Evolutionary conservation across 2,888 invertebrate species (phyloP).

Genomic region (Cephus rjabovi): DNA sequence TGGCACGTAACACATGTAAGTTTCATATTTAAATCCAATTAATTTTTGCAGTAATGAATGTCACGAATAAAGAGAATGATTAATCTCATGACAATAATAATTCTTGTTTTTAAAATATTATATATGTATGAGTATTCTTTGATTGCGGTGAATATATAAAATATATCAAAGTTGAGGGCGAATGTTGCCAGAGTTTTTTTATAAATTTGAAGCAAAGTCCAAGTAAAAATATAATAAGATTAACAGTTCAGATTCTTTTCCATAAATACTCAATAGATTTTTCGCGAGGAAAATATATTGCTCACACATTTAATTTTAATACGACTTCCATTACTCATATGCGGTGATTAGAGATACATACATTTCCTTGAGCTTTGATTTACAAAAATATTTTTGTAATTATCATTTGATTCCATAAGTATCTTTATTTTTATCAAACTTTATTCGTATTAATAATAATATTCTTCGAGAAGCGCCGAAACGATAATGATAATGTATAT

Average conservation of each 20-base stretch:
- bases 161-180: neutral
- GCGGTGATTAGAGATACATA: neutral
- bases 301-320: too few relatives aligned
- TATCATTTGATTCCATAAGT: neutral
- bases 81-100: neutral
- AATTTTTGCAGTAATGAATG: neutral
- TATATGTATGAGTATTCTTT: neutral
- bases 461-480: neutral
- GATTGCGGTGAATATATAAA: neutral
- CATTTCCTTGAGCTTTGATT: neutral
- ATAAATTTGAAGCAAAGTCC: neutral
- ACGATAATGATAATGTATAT: neutral
- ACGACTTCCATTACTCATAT: too few relatives aligned
- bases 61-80: neutral
- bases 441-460: too few relatives aligned
- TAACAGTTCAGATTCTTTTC: neutral
- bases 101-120: too few relatives aligned
- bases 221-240: neutral
- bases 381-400: neutral
- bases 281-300: too few relatives aligned
- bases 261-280: neutral
- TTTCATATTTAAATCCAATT: neutral
- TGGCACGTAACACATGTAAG: neutral
- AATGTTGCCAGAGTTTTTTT: neutral
- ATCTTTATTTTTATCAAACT: too few relatives aligned